phyloP scores from a whole-genome alignment of 2,797 vertebrate genomes.

The Malurus splendens region DNA sequence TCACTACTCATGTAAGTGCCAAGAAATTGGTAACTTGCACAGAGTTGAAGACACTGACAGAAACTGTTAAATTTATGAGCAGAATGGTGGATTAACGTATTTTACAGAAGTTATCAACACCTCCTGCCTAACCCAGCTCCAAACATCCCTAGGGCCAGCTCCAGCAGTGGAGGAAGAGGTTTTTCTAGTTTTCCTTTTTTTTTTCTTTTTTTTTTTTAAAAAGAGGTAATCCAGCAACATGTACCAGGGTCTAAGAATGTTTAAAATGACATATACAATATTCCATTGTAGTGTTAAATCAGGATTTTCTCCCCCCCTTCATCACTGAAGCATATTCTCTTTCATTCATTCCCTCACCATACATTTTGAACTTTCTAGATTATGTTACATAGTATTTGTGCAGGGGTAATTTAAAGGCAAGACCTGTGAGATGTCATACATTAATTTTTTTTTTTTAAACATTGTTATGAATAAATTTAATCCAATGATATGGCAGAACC shows the following conservation, averaged over 20 bases:
- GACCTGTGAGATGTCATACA: conserved; percentile 86
- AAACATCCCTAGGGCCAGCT: conserved; percentile 51
- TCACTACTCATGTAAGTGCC: conserved; percentile 15
- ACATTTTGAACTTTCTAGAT: conserved; percentile 73
- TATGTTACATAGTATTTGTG: conserved; percentile 74
- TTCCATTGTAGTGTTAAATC: conserved; percentile 71
- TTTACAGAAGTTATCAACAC: conserved; percentile 40
- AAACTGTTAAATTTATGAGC: conserved; percentile 43
- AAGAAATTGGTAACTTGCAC: conserved; percentile 20
- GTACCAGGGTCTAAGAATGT: conserved; percentile 67
- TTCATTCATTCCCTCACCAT: conserved; percentile 61
- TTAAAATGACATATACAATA: conserved; percentile 80
- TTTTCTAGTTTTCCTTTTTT: conserved; percentile 6
- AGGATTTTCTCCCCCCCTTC: conserved; percentile 59
- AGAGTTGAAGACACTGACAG: conserved; percentile 45
- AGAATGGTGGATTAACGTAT: conserved; percentile 16
- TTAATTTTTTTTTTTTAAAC: conserved; percentile 75
- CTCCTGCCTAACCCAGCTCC: conserved; percentile 39
- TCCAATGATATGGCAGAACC: conserved; percentile 81
- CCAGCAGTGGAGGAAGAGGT: conserved; percentile 44
- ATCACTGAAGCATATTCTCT: conserved; percentile 71
- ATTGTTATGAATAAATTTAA: conserved; percentile 84
- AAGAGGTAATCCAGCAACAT: conserved; percentile 66
- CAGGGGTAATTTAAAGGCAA: conserved; percentile 84
- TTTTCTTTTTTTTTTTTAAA: neutral